These are phyloP conservation scores for Petrocephalus sullivani DNA, from an alignment of 2,797 vertebrate species.

Conservation along the genomic window DNA sequence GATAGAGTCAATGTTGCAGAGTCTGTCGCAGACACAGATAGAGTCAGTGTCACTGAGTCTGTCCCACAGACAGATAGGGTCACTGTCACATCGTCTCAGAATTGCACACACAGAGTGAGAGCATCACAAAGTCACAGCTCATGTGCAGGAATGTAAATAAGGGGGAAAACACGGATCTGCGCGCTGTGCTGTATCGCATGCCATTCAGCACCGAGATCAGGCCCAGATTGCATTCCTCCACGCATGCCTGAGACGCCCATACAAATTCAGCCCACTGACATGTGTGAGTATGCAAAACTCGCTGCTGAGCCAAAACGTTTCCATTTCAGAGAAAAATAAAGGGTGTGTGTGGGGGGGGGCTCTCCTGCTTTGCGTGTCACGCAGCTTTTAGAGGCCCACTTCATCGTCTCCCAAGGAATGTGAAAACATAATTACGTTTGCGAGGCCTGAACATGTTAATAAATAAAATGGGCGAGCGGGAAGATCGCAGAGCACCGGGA, in stretches of 20 bases:
- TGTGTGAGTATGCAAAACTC: not conserved
- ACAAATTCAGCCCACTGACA: not conserved
- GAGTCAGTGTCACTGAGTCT: not conserved
- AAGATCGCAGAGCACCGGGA: not conserved
- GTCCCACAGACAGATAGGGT: not conserved
- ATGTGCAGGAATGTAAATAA: not conserved
- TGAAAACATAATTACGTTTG: not conserved
- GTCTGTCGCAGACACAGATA: too few species aligned
- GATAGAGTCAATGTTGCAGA: too few species aligned
- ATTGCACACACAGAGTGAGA: not conserved
- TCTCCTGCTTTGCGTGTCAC: not conserved
- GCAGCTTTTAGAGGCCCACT: not conserved
- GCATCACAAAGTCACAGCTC: not conserved
- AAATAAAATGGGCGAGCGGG: not conserved
- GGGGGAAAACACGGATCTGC: not conserved
- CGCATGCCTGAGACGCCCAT: not conserved
- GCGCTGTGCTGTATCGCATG: not conserved
- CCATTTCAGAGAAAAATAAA: not conserved
- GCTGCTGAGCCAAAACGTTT: not conserved
- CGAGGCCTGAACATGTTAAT: slow-evolving; percentile 7
- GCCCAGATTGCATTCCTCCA: not conserved
- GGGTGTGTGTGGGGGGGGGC: not conserved
- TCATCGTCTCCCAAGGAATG: not conserved
- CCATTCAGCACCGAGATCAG: not conserved
- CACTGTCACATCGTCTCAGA: not conserved